Conservation (phyloP, 2,888 invertebrate species). For the Norana najaformis region DNA sequence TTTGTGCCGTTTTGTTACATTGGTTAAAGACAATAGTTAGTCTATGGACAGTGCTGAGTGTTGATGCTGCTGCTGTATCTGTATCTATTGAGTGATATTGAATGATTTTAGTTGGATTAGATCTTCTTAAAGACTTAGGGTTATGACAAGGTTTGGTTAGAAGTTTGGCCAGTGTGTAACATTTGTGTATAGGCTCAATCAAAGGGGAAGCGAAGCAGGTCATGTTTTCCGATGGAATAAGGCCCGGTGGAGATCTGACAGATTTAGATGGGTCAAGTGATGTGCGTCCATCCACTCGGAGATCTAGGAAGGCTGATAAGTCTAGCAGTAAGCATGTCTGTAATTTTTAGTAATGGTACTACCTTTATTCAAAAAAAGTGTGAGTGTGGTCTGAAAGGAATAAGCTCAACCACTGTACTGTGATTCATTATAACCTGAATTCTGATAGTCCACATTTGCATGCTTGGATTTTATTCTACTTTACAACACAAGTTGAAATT, state of each 20-base stretch:
- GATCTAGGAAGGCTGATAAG: conserved; percentile 26
- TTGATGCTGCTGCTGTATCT: no score
- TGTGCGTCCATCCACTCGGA: conserved; percentile 47
- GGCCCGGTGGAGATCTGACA: conserved; percentile 83
- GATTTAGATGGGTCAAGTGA: conserved; percentile 70
- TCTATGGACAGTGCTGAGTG: no score
- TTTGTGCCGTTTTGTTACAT: no score
- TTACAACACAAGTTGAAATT: background rate
- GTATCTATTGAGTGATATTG: no score
- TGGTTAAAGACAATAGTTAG: no score
- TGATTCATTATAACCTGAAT: background rate
- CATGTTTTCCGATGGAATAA: conserved; percentile 86
- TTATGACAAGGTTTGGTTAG: no score
- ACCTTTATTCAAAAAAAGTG: background rate
- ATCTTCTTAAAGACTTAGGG: no score
- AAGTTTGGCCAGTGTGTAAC: background rate
- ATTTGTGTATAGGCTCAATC: background rate
- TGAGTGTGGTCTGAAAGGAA: background rate
- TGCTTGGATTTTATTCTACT: background rate
- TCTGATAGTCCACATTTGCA: background rate
- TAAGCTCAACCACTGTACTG: background rate
- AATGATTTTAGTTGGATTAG: no score
- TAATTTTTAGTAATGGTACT: background rate
- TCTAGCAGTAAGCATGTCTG: background rate
- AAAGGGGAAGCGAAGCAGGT: conserved; percentile 73